A percentile compares a stretch with the other conserved stretches of the same genome.
These are phyloP conservation scores for Nudaria mundana DNA, from an alignment of 2,888 invertebrate genomes.

Conservation along the genomic window DNA sequence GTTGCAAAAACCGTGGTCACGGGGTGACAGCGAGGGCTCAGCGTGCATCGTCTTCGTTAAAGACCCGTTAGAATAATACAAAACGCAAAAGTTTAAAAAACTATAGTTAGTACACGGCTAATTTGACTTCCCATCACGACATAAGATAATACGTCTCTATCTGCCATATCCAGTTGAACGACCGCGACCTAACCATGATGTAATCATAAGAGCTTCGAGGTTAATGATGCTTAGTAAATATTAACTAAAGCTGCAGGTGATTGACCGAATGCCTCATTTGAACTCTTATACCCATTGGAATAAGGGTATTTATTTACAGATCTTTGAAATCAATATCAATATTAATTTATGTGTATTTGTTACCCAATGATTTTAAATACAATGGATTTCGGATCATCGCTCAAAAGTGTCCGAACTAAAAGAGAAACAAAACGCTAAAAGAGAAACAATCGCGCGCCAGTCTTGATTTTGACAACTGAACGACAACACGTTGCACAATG, in stretches of 20 bases:
- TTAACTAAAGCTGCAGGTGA: constrained; percentile 17
- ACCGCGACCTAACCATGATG: constrained; percentile 27
- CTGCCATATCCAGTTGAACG: constrained; percentile 38
- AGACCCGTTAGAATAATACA: too few species aligned
- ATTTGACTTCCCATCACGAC: neutral
- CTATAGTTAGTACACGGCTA: neutral
- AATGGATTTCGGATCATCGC: too few species aligned
- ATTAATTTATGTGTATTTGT: neutral
- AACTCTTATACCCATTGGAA: neutral
- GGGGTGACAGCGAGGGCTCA: too few species aligned
- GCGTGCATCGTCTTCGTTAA: too few species aligned
- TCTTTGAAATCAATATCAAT: neutral
- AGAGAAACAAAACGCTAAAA: too few species aligned
- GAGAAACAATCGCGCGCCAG: too few species aligned
- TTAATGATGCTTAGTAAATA: constrained; percentile 6
- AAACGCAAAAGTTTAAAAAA: too few species aligned
- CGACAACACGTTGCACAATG: too few species aligned
- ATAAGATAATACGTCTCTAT: constrained; percentile 2
- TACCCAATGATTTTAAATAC: too few species aligned
- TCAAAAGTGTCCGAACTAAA: too few species aligned
- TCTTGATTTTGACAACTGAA: too few species aligned
- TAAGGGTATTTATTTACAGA: neutral
- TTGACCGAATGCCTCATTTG: constrained; percentile 29
- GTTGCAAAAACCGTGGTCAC: too few species aligned
- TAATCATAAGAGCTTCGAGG: constrained; percentile 8